Conservation (phyloP, 2,888 invertebrate species). For the Drosophila meridiana region DNA sequence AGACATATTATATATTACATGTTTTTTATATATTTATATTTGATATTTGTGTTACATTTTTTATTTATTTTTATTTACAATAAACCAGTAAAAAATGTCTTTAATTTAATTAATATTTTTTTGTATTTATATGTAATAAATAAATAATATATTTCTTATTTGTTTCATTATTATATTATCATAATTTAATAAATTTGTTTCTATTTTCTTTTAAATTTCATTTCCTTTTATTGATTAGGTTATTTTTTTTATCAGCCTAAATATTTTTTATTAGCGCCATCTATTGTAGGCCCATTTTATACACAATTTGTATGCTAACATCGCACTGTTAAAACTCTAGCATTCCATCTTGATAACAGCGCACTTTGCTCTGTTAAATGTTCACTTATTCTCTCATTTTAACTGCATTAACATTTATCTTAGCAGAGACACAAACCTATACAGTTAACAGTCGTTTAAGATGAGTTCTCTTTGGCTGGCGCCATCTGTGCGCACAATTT, state of each 20-base stretch:
- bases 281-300: conserved; percentile 18
- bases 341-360: background rate
- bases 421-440: conserved; percentile 38
- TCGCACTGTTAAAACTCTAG: too few species aligned
- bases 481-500: conserved; percentile 28
- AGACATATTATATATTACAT: too few species aligned
- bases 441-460: conserved; percentile 1
- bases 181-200: background rate
- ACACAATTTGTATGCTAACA: background rate
- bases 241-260: background rate
- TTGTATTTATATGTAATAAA: too few species aligned
- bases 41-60: too few species aligned
- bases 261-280: conserved; percentile 25
- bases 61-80: too few species aligned
- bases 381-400: background rate
- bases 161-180: too few species aligned
- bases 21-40: too few species aligned
- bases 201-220: too few species aligned
- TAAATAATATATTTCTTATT: too few species aligned
- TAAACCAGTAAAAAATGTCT: too few species aligned
- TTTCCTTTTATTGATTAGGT: background rate
- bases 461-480: conserved; percentile 2
- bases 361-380: background rate
- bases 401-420: background rate
- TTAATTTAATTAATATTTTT: background rate